Base-by-base conservation (phyloP, 2,113 vertebrate genomes). In the Pangasianodon hypophthalmus region DNA sequence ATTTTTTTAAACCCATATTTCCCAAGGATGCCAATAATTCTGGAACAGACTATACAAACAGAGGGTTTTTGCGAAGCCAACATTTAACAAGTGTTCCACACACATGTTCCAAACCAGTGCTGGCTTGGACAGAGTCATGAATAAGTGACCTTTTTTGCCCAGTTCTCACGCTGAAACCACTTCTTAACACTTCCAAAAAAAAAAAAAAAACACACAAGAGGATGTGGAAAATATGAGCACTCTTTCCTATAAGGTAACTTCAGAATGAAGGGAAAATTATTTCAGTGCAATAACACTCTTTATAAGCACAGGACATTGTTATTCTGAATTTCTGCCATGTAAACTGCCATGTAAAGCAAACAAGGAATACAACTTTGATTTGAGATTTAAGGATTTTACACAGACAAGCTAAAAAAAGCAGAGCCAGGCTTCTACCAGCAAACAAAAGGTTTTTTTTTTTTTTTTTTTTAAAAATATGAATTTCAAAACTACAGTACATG, bases 171-270 rank as follows among this genome's bases (percentile, higher is more conserved):
- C 44, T 80, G 24, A 54, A 69, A 46, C n/a, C 58, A 52, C 88
- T 60, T 79, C 56, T 54, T 32, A 44, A 50, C 48, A 77, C 86
- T 88, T 84, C 52, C 81, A 89, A 84, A 62, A 64, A 64, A 29
- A 32, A 16, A 6, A 32, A 69, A n/a, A 1, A n/a, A 14, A 32
- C 21, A 41, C 9, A 21, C 9, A 85, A 75, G 19, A 89, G 88
- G 93, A 95, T 91, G 88, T 94, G 93, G 95, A 95, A 96, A 96
- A 95, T 92, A 71, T 95, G 92, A 96, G 82, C 0, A 13, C 52
- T 92, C 67, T 88, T 93, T 94, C 91, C 91, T 88, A 58, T 73
- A 62, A 54, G 81, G 46, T 67, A 84, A 56, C 82, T 48, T 88
- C 84, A 84, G 54, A 85, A 64, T 44, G n/a, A 64, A 86, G n/a